Evolutionary conservation across 2,113 vertebrate genomes (phyloP).

Genomic region (Dicerorhinus sumatrensis): DNA sequence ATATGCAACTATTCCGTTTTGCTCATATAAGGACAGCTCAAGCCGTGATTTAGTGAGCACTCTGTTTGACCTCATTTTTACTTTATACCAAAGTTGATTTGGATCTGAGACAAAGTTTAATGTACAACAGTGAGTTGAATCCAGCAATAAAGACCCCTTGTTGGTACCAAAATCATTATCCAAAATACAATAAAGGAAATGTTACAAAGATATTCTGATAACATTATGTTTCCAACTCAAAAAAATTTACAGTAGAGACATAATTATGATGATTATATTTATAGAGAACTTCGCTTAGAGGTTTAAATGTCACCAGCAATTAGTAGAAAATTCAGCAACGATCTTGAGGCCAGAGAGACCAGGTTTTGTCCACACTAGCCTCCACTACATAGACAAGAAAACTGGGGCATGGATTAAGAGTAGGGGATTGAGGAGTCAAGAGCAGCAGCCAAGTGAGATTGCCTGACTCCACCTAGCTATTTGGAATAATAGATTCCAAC

Average conservation of each 20-base stretch:
- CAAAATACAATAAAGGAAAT: slow-evolving; percentile 82
- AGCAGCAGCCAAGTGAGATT: neutral
- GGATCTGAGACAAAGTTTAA: slow-evolving; percentile 84
- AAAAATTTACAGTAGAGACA: slow-evolving; percentile 7
- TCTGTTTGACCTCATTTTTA: slow-evolving; percentile 84
- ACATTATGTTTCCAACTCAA: slow-evolving; percentile 61
- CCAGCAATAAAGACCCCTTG: slow-evolving; percentile 68
- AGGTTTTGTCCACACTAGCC: neutral
- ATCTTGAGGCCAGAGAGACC: neutral
- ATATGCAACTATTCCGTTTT: slow-evolving; percentile 82
- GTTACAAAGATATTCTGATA: slow-evolving; percentile 82
- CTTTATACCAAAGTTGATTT: slow-evolving; percentile 84
- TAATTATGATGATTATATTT: neutral
- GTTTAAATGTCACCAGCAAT: slow-evolving; percentile 52
- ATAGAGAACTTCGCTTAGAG: neutral
- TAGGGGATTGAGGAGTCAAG: neutral
- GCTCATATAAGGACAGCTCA: slow-evolving; percentile 75
- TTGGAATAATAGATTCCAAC: neutral
- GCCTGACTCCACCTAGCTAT: neutral
- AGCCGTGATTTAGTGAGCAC: slow-evolving; percentile 82
- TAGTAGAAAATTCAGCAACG: slow-evolving; percentile 20
- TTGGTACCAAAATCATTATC: slow-evolving; percentile 76
- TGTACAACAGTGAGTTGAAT: slow-evolving; percentile 81
- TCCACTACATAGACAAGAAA: neutral
- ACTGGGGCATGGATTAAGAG: neutral